Base-by-base conservation (phyloP, 2,797 vertebrate species). In the Neosilurus mollespiculum region DNA sequence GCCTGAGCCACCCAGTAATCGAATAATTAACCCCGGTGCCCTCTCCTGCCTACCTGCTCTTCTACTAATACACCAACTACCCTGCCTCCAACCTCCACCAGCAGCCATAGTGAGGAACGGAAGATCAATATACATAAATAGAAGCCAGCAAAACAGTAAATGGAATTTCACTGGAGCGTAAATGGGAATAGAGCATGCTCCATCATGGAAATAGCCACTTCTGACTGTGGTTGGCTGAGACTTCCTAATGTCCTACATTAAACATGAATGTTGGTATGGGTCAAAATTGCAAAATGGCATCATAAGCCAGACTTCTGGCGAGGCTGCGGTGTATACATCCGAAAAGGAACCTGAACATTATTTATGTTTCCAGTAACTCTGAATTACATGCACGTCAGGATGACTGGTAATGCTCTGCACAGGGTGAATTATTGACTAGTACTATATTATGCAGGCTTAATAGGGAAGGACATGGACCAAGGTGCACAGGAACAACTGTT, bases 1-100 rank as follows among this genome's bases (percentile, higher is more conserved):
- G 93, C 88, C 93, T 94, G 96, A 96, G 96, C 95, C 94, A 91
- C 94, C 93, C 94, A 93, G 96, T 98, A 98, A 99, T 98, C 91
- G 96, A 97, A 97, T 99, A 97, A 99, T 99, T 99, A 99, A 99
- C 98, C 97, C 94, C 88, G 82, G 14, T 80, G 94, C 94, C 95
- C 94, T 92, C 88, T 89, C 82, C 88, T 90, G 89, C 90, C 92
- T 91, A 88, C 86, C 90, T 89, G 87, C 89, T 87, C 84, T 56
- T 81, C 84, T 81, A 26, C 86, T 81, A 83, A 81, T 85, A n/a
- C 12, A 54, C 70, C 78, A 76, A 78, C 67, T 67, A 78, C 78
- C 77, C 84, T 83, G 59, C 64, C 84, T 82, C 56, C 84, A 84
- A 69, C 81, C 87, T 87, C 78, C 70, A 76, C 84, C 72, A 84